These are phyloP conservation scores for Triplophysa tibetana DNA, from an alignment of 2,113 vertebrate species.

Conservation along the genomic window DNA sequence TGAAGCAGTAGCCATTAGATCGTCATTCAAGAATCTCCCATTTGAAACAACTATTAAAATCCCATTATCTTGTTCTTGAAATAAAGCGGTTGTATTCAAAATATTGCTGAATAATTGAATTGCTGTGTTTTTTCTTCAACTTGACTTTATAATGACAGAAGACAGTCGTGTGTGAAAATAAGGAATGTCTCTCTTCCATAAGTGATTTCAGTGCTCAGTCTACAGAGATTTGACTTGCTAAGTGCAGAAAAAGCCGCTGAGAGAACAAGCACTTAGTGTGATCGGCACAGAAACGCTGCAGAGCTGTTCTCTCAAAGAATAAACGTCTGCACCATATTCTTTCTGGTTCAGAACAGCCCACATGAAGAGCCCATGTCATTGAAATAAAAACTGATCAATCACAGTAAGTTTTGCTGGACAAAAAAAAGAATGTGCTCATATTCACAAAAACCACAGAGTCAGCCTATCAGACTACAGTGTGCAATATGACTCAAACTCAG, in stretches of 20 bases:
- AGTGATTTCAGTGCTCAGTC: slow-evolving; percentile 1
- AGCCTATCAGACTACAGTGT: background rate
- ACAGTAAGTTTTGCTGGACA: too few species aligned
- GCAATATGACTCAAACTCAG: background rate
- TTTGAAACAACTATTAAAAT: slow-evolving; percentile 12
- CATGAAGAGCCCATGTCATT: background rate
- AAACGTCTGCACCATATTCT: too few species aligned
- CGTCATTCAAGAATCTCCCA: slow-evolving; percentile 15
- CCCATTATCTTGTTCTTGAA: background rate
- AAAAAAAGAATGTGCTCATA: too few species aligned
- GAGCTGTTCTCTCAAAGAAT: too few species aligned
- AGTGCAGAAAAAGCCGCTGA: background rate
- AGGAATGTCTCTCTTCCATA: slow-evolving; percentile 9
- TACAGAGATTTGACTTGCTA: slow-evolving; percentile 22
- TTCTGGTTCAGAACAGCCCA: too few species aligned
- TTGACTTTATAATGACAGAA: slow-evolving; percentile 2
- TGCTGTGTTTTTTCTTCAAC: slow-evolving; percentile 3
- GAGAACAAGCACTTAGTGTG: background rate
- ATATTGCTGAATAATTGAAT: slow-evolving; percentile 2
- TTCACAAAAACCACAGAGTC: too few species aligned
- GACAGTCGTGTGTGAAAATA: background rate
- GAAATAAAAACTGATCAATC: background rate
- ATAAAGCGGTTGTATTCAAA: background rate
- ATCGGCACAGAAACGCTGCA: background rate
- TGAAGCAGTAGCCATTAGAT: background rate